Evolutionary conservation across 2,797 vertebrate species (phyloP).

Genomic region (Danio kyathit): DNA sequence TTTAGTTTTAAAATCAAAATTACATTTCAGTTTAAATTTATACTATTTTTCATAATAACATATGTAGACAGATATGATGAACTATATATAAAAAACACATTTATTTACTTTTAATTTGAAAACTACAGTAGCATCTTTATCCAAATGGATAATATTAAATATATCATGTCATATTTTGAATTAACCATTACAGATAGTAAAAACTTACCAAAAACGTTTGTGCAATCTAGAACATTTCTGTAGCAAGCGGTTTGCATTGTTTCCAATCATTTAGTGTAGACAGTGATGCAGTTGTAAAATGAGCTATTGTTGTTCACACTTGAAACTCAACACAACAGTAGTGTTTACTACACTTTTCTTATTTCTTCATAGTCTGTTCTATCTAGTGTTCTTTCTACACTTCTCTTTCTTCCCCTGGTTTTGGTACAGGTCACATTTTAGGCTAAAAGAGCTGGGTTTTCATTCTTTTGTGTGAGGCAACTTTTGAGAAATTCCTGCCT

Average conservation of each 20-base stretch:
- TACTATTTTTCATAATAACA: too few species aligned
- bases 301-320: constrained; percentile 10
- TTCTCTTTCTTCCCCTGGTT: not conserved
- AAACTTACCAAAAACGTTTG: not conserved
- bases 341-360: not conserved
- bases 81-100: too few species aligned
- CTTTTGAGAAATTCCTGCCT: constrained; percentile 56
- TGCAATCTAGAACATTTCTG: not conserved
- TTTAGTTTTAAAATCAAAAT: too few species aligned
- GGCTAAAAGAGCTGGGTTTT: constrained; percentile 4
- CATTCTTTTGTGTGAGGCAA: constrained; percentile 49
- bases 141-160: too few species aligned
- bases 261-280: not conserved
- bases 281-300: not conserved
- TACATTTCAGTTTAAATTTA: too few species aligned
- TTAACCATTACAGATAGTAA: not conserved
- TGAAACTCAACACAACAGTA: constrained; percentile 16
- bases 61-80: too few species aligned
- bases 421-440: constrained; percentile 35
- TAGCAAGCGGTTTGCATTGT: not conserved
- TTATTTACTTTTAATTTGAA: too few species aligned
- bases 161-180: too few species aligned
- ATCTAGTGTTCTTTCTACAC: not conserved
- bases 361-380: not conserved
- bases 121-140: too few species aligned